Evolutionary conservation across 2,797 vertebrate species (phyloP).

Genomic region (Macropodus opercularis): DNA sequence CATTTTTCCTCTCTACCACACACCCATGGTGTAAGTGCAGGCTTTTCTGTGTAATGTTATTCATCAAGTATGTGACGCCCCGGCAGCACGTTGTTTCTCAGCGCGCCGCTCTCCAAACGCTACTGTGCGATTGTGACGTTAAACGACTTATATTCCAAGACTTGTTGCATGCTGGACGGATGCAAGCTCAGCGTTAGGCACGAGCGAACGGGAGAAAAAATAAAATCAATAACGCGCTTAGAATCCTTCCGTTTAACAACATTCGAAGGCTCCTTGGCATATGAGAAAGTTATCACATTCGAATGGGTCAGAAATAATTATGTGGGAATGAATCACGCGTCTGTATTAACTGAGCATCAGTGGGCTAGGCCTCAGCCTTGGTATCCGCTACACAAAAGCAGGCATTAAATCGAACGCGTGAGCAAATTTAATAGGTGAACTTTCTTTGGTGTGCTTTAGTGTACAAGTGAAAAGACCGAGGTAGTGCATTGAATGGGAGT

Average conservation of each 20-base stretch:
- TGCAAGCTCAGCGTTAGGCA: constrained; percentile 31
- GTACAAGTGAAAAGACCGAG: constrained; percentile 13
- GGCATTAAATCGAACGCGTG: constrained; percentile 24
- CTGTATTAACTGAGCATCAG: constrained; percentile 37
- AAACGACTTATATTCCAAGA: constrained; percentile 27
- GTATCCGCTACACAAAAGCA: constrained; percentile 15
- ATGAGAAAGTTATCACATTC: constrained; percentile 48
- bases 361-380: constrained; percentile 12
- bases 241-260: constrained; percentile 46
- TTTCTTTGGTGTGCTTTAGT: constrained; percentile 9
- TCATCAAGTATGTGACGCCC: not conserved
- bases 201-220: constrained; percentile 29
- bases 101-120: constrained; percentile 5
- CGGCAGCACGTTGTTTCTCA: not conserved
- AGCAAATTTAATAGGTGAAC: constrained; percentile 3
- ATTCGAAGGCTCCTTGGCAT: constrained; percentile 45
- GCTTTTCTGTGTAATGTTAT: not conserved
- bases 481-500: not conserved
- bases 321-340: constrained; percentile 40
- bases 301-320: constrained; percentile 57
- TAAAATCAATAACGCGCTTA: constrained; percentile 53
- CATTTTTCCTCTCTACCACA: not conserved
- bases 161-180: constrained; percentile 16
- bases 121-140: constrained; percentile 15
- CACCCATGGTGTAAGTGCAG: not conserved